Base-by-base conservation (phyloP, 2,888 invertebrate genomes). In the Trichacis sp. region DNA sequence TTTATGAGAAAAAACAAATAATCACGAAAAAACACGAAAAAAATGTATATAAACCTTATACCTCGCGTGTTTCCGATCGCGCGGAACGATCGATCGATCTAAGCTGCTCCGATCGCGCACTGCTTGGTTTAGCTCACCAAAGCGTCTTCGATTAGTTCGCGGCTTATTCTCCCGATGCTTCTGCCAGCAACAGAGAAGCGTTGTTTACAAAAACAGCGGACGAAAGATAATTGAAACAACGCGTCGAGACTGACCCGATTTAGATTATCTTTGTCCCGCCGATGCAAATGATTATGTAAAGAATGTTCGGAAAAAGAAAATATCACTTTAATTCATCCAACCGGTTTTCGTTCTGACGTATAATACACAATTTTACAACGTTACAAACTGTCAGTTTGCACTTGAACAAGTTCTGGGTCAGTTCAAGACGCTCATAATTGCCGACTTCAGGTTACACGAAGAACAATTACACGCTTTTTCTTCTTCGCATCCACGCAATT, bases 201-300 rank as follows among this genome's bases (percentile, higher is more conserved):
- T 24, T 24, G 24, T 24, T 24, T 24, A 24, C 24, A 68, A 68
- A 68, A 68, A 64, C 64, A 42, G 49, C 60, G 53, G 64, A 68
- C 8, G 55, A 64, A 64, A 68, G 68, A 68, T 68, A 68, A 64
- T 64, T 62, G 56, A 66, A 61, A 58, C 61, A 54, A 62, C 65
- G 30, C 54, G 57, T 46, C 58, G 55, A 62, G 59, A 66, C 66
- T 66, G 66, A 62, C 66, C 66, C 62, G 66, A 62, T 66, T 66
- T 48, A 62, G 62, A 68, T 68, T 64, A 68, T 68, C 58, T 64
- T 42, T 55, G 58, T 55, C 47, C 53, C 49, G 51, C 48, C 61
- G 58, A 68, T 63, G 62, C 58, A 59, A 67, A 67, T 48, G 50
- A 62, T 59, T 63, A 67, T 63, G 56, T 62, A 66, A 66, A 66